Base-by-base conservation (phyloP, 2,113 vertebrate species). In the Potamarius usumacintae region DNA sequence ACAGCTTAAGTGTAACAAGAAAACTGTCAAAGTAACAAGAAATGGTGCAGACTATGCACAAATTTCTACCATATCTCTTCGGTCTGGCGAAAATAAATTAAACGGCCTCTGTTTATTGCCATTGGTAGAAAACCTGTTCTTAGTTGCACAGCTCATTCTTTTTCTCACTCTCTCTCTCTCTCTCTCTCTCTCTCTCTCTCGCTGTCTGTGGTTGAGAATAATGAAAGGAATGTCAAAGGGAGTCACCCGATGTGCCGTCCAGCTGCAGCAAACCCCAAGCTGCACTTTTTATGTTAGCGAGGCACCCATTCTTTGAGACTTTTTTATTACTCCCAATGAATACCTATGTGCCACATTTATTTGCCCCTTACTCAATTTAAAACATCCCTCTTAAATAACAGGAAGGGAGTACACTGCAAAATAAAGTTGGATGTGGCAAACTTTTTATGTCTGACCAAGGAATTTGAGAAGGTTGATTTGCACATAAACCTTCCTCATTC, bases 391-490 rank as follows among this genome's bases (percentile, higher is more conserved):
- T 92, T 88, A 92, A 92, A 94, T 91, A 94, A 94, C 94, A 95
- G 94, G 93, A 95, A 95, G 94, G 93, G 94, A 94, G 93, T 93
- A 88, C 90, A 89, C 92, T 92, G 89, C 79, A 93, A 94, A 94
- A 94, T 92, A 93, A 92, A 93, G 91, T 87, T 92, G 93, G 92
- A 93, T 93, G 94, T 91, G 93, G 92, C 89, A 74, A 63, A 91
- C 77, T 83, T 88, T 92, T 92, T 85, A 89, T 91, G 90, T 88
- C 89, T 86, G 55, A 91, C 92, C 90, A 86, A 90, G 91, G 92
- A 88, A 88, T 86, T 90, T n/a, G 82, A 76, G 87, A 77, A 84
- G 88, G 83, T 80, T 89, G 84, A 91, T 93, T 93, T 89, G 74
- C 82, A 88, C 74, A 88, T 85, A n/a, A 63, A 87, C 58, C 27